phyloP scores from a whole-genome alignment of 2,113 vertebrate genomes.

The Accipiter virgatus region DNA sequence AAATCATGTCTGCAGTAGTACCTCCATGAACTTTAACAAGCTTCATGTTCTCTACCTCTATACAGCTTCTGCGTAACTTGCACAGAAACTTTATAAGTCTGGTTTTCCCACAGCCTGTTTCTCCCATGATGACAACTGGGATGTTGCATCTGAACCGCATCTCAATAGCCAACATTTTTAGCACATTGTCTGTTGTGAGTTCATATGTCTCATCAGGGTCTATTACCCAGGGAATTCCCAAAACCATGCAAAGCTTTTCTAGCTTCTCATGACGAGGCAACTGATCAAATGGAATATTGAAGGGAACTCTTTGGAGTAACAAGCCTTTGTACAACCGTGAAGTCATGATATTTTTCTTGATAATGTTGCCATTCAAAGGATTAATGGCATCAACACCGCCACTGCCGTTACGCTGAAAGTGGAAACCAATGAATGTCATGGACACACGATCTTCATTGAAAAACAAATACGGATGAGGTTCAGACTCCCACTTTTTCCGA shows the following conservation, averaged over 20 bases:
- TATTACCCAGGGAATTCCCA: constrained; percentile 81
- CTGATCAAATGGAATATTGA: constrained; percentile 86
- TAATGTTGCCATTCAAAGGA: constrained; percentile 67
- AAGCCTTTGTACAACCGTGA: constrained; percentile 75
- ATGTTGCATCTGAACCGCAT: constrained; percentile 95
- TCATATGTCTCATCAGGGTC: constrained; percentile 94
- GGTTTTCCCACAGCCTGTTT: constrained; percentile 96
- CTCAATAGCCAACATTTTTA: constrained; percentile 94
- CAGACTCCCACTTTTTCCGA: constrained; percentile 90
- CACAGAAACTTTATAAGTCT: constrained; percentile 91
- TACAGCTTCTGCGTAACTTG: constrained; percentile 72
- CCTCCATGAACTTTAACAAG: constrained; percentile 95
- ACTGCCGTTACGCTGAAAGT: constrained; percentile 66
- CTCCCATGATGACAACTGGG: constrained; percentile 95
- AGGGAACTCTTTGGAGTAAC: constrained; percentile 83
- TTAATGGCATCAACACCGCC: constrained; percentile 81
- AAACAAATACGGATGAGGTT: constrained; percentile 95
- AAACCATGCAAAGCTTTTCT: constrained; percentile 80
- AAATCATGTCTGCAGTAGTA: constrained; percentile 85
- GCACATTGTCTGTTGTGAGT: constrained; percentile 90
- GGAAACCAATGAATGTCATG: constrained; percentile 96
- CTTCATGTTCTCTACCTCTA: constrained; percentile 83
- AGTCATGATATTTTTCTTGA: constrained; percentile 84
- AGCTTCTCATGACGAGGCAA: constrained; percentile 85
- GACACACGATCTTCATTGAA: constrained; percentile 89